Evolutionary conservation across 2,888 invertebrate species (phyloP), one percentile per base, ranked within the genome.

Genomic region (Drosophila austrosaltans): DNA sequence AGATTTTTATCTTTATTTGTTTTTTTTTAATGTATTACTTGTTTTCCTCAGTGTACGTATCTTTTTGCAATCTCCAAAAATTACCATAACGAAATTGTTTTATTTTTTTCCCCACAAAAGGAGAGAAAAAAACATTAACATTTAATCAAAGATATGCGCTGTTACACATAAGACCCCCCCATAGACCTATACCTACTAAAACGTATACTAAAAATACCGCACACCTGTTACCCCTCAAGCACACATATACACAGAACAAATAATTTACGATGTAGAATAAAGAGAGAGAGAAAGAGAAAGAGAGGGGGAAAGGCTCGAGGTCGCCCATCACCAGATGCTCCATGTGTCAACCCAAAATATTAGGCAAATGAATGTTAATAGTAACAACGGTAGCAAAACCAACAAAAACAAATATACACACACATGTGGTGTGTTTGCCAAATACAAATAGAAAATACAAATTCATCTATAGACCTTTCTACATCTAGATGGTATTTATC

Each of bases 111-210:
- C 56, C 78, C 70, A 82, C 6, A 7, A 44, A 44, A 44, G 2
- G 7, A 22, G 22, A 48, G 8, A 48, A 25, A 48, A 48, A 48
- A 12, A 48, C 44, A 82, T 82, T 88, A 88, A 82, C 82, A 88
- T 82, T 88, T 82, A 88, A 88, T 82, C 75, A 88, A 82, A 88
- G 58, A n/a, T 67, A 60, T 42, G 67, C 12, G 56, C 7, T 20
- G 56, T 3, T 20, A 20, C 54, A 54, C 73, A 77, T 72, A 67
- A 63, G 83, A 72, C 54, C 66, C 82, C 2, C 66, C 82, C 2
- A 67, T 70, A 64, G 68, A 30, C 61, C 25, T 32, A 53, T 66
- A 60, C 66, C 66, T 61, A 53, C 40, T 62, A 16, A 32, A 63
- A 57, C 42, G 44, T 60, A 63, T 61, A 16, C 75, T 48, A 22